Conservation (phyloP, 2,113 vertebrate genomes). For the chimpanzee (Pan troglodytes) region NHGRI_mPanTro3-v2.1_pri NC_072416.2:57279001-57279500, state of each 20-base stretch:
- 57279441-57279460: conserved; percentile 75
- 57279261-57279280: conserved; percentile 26
- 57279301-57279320: conserved; percentile 68
- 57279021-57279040: background rate
- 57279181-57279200: conserved; percentile 25
- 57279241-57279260: conserved; percentile 38
- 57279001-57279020: background rate
- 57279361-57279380: conserved; percentile 72
- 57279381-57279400: conserved; percentile 74
- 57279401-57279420: conserved; percentile 66
- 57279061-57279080: background rate
- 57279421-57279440: conserved; percentile 76
- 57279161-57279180: background rate
- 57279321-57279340: conserved; percentile 46
- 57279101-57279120: background rate
- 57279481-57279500: conserved; percentile 77
- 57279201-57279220: background rate
- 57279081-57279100: background rate
- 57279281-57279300: conserved; percentile 64
- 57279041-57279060: background rate
- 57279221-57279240: background rate
- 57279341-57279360: conserved; percentile 73
- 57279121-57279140: conserved; percentile 18
- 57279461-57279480: conserved; percentile 76
- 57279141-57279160: background rate